Evolutionary conservation across 2,888 invertebrate species (phyloP), one percentile per base, ranked within the genome.

Genomic region (Sepiola atlantica): DNA sequence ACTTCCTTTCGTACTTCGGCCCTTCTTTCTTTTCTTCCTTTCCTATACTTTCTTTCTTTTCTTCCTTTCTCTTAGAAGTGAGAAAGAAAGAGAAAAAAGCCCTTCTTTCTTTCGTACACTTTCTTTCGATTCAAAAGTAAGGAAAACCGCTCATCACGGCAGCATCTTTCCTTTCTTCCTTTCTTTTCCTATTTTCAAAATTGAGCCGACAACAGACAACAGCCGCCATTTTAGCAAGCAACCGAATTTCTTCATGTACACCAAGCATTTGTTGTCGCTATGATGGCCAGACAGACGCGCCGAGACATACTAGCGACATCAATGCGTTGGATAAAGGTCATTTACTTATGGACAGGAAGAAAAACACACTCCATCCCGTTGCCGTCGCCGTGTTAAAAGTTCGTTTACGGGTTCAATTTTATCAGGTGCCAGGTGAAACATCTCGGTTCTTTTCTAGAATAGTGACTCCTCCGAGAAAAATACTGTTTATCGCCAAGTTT

Each of bases 261-360:
- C 77, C 28, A 77, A 77, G 28, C 28, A 28, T 77, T n/a, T 77
- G 77, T 14, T 77, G 77, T 77, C 77, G 77, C 77, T 77, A n/a
- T 1, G 10, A 28, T 77, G n/a, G n/a, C 77, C 77, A 77, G n/a
- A n/a, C 77, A 6, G 16, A 28, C n/a, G 2, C n/a, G 77, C 77
- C 77, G 77, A 77, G 77, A 77, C 77, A 77, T n/a, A n/a, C 28
- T 77, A 77, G 77, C 77, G 77, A 77, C 77, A 77, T 77, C 77
- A 77, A 77, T 10, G 77, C 16, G 28, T n/a, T 77, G 77, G 77
- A 77, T 28, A 77, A 77, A 77, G 77, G 77, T 77, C 77, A 77
- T 77, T 77, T n/a, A 77, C 77, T 77, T n/a, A 77, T 28, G 28
- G n/a, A n/a, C 77, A 77, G 10, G 24, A 61, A 24, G 21, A 21